phyloP scores from a whole-genome alignment of 2,797 vertebrate species.

The Hippoglossus hippoglossus region DNA sequence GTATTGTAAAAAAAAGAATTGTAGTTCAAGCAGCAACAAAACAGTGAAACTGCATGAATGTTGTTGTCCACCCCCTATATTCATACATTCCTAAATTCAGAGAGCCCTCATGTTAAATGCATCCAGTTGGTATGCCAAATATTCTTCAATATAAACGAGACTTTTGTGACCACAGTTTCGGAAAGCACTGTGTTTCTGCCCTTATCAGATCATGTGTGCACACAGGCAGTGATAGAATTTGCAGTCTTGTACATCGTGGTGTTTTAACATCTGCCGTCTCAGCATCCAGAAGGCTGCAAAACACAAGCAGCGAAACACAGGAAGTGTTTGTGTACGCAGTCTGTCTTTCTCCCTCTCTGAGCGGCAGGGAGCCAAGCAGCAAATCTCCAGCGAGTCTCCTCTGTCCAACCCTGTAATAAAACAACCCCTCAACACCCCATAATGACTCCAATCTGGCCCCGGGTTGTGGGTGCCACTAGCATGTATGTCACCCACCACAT shows the following conservation, averaged over 20 bases:
- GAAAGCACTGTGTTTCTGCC: no score
- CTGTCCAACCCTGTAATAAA: conserved; percentile 77
- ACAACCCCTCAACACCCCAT: conserved; percentile 74
- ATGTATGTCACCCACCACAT: conserved; percentile 70
- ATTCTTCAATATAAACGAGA: conserved; percentile 52
- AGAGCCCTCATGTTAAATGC: conserved; percentile 20
- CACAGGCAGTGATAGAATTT: conserved; percentile 47
- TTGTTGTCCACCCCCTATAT: background rate
- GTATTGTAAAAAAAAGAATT: background rate
- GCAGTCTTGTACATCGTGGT: conserved; percentile 33
- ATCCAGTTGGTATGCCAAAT: conserved; percentile 24
- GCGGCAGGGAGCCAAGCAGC: conserved; percentile 52
- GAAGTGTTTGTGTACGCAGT: conserved; percentile 52
- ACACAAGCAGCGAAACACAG: conserved; percentile 42
- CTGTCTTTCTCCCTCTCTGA: conserved; percentile 22
- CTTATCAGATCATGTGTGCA: conserved; percentile 39
- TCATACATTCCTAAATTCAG: conserved; percentile 27
- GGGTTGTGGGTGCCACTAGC: conserved; percentile 72
- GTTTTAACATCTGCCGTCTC: conserved; percentile 66
- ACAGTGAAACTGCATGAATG: background rate
- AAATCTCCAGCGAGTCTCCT: conserved; percentile 66
- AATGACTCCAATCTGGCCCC: conserved; percentile 77
- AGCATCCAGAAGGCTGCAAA: conserved; percentile 31
- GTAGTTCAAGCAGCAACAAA: no score
- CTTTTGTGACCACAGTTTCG: conserved; percentile 40